phyloP scores from a whole-genome alignment of 2,888 invertebrate species.

The Drosophila rellima region DNA sequence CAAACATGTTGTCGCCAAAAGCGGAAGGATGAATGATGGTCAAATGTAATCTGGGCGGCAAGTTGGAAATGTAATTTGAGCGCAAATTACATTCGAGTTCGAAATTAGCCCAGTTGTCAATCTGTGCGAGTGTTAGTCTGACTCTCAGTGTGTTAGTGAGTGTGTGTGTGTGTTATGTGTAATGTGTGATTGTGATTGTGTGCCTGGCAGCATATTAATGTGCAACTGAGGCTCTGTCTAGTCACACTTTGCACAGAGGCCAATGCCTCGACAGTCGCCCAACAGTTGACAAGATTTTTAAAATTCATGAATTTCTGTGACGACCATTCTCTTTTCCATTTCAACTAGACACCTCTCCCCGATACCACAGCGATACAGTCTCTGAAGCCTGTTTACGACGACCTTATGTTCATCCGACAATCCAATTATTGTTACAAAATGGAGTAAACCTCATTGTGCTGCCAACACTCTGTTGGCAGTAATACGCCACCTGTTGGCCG shows the following conservation, averaged over 20 bases:
- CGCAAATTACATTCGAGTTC: constrained; percentile 76
- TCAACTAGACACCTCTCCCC: not conserved
- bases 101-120: constrained; percentile 79
- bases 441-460: constrained; percentile 9
- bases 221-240: constrained; percentile 25
- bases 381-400: constrained; percentile 57
- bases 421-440: constrained; percentile 20
- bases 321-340: constrained; percentile 4
- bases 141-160: constrained; percentile 5
- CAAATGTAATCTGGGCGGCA: constrained; percentile 68
- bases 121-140: constrained; percentile 50
- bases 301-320: constrained; percentile 74
- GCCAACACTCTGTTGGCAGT: constrained; percentile 3
- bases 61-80: constrained; percentile 76
- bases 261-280: constrained; percentile 24
- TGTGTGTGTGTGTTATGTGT: constrained; percentile 12
- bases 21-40: constrained; percentile 13
- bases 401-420: constrained; percentile 10
- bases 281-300: constrained; percentile 57
- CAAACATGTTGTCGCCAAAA: constrained; percentile 27
- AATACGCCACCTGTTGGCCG: constrained; percentile 36
- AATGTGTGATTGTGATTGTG: constrained; percentile 2
- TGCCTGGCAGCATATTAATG: constrained; percentile 43
- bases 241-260: constrained; percentile 13
- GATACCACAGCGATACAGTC: not conserved